Base-by-base conservation (phyloP, 2,888 invertebrate species). In the Bombyx huttoni region DNA sequence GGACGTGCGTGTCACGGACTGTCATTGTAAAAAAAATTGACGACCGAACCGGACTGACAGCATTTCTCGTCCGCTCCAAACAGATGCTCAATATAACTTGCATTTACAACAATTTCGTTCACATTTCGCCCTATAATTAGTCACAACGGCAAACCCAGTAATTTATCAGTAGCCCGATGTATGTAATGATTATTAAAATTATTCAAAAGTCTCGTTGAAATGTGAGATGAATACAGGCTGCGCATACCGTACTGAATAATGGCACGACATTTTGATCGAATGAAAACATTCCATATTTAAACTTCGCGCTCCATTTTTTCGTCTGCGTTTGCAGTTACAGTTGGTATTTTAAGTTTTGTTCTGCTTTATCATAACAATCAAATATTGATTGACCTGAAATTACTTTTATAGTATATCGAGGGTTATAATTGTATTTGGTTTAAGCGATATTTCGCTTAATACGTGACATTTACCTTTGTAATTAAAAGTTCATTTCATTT, bases 121-220 rank as follows among this genome's bases (percentile, higher is more conserved):
- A 70, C 73, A 72, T 68, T 68, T 64, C 68, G 61, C 70, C 68
- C 70, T 67, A 59, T 72, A 77, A 79, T 78, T 76, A 76, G 70
- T 65, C 61, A 68, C 69, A 67, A 68, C 65, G 70, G 67, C 61
- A 57, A 53, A 61, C 68, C 68, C 72, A 62, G 68, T 70, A 74
- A 78, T 78, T 73, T 71, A 61, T 68, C 61, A 75, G 79, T 77
- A 79, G 79, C 76, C 52, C 56, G 50, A 52, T 52, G 68, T 68
- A 70, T 61, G 64, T 69, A 65, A 67, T 72, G 72, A 76, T 78
- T 78, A 77, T 73, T 72, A 70, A 68, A 75, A 76, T 73, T 64
- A 67, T 73, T 72, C 65, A 58, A 70, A 75, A 70, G 64, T 63
- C 62, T 63, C 62, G 63, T 65, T 56, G 55, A 56, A 60, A 56